Evolutionary conservation across 2,888 invertebrate species (phyloP).

Genomic region (Sialis lutaria): DNA sequence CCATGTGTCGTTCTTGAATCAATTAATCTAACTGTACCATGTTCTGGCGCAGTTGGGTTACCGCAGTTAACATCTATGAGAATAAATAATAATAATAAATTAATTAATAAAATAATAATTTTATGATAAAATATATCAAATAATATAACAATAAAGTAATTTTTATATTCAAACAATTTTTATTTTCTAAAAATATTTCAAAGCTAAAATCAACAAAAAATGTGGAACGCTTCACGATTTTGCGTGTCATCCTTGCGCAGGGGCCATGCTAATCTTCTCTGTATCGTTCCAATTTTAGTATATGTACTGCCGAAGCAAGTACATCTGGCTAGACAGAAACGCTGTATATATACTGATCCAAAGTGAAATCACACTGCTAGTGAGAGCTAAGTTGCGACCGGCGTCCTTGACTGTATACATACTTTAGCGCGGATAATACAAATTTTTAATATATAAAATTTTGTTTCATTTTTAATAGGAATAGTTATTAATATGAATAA

Average conservation of each 20-base stretch:
- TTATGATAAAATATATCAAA: neutral
- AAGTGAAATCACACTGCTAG: too few relatives aligned
- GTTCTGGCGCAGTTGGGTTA: conserved; percentile 42
- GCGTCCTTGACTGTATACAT: too few relatives aligned
- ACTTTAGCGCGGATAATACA: too few relatives aligned
- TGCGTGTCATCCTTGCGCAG: conserved; percentile 88
- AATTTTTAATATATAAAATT: too few relatives aligned
- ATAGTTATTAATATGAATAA: too few relatives aligned
- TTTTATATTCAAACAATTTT: too few relatives aligned
- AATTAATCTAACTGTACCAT: conserved; percentile 49
- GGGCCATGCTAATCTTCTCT: conserved; percentile 88
- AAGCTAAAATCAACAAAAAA: conserved; percentile 27
- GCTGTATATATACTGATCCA: too few relatives aligned
- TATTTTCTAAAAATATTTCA: too few relatives aligned
- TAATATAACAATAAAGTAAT: too few relatives aligned
- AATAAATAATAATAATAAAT: conserved; percentile 4
- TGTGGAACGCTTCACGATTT: conserved; percentile 82
- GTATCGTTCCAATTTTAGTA: conserved; percentile 84
- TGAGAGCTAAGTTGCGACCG: too few relatives aligned
- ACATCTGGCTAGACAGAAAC: conserved; percentile 18
- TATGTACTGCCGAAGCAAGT: conserved; percentile 65
- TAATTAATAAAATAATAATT: conserved; percentile 6
- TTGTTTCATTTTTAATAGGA: too few relatives aligned
- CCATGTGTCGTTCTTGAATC: conserved; percentile 64
- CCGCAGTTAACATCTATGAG: conserved; percentile 71